Evolutionary conservation across 2,113 vertebrate species (phyloP).

Genomic region (Galemys pyrenaicus): DNA sequence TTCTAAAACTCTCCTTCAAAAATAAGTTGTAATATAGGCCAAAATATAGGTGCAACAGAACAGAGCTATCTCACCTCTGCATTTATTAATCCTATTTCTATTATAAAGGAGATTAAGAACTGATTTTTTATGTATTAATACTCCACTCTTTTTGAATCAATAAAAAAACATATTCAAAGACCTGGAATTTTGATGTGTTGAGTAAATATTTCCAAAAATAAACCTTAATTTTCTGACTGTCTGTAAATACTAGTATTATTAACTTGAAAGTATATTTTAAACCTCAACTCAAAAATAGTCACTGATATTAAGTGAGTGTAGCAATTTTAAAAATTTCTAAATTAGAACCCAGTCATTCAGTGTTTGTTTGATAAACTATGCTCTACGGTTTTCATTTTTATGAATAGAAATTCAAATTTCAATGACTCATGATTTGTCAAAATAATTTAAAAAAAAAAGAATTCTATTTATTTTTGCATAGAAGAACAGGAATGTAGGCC

Average conservation of each 20-base stretch:
- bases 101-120: background rate
- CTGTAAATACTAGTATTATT: background rate
- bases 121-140: background rate
- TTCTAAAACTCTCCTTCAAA: background rate
- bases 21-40: background rate
- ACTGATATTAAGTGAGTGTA: background rate
- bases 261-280: background rate
- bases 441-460: too few relatives aligned
- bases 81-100: background rate
- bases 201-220: conserved; percentile 11
- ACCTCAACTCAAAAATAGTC: background rate
- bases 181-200: background rate
- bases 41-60: background rate
- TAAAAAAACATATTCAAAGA: background rate
- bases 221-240: background rate
- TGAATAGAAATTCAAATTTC: background rate
- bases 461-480: too few relatives aligned
- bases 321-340: background rate
- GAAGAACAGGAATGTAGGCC: too few relatives aligned
- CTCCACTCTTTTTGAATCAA: background rate
- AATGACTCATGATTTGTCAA: background rate
- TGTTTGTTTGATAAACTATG: conserved; percentile 1
- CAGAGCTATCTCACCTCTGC: background rate
- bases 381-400: background rate
- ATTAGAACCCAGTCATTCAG: background rate